Evolutionary conservation across 2,888 invertebrate species (phyloP).

Genomic region (Drosophila mulleri): DNA sequence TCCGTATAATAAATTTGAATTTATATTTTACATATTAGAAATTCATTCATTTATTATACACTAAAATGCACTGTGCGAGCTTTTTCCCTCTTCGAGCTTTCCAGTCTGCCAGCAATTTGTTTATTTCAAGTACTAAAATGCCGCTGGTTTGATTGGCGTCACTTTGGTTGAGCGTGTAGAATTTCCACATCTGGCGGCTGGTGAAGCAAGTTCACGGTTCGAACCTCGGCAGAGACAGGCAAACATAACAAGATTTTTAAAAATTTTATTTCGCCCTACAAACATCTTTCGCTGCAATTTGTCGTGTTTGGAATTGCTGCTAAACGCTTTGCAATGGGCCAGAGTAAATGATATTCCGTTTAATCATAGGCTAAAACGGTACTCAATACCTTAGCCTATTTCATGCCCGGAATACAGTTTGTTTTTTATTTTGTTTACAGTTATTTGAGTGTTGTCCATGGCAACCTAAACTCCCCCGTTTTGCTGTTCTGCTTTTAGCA

Average conservation of each 20-base stretch:
- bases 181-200: no score
- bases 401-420: conserved; percentile 82
- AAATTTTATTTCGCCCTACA: conserved; percentile 40
- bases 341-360: conserved; percentile 72
- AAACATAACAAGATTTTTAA: background rate
- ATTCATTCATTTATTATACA: background rate
- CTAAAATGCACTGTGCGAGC: conserved; percentile 21
- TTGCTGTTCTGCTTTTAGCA: conserved; percentile 20
- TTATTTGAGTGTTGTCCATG: conserved; percentile 14
- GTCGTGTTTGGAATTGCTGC: conserved; percentile 66
- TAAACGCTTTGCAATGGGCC: conserved; percentile 65
- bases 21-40: background rate
- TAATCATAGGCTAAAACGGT: conserved; percentile 82
- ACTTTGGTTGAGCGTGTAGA: conserved; percentile 48
- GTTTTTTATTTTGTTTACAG: conserved; percentile 4
- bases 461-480: conserved; percentile 21
- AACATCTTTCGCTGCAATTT: conserved; percentile 53
- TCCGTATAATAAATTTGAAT: background rate
- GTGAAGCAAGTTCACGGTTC: conserved; percentile 49
- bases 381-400: conserved; percentile 79
- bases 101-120: conserved; percentile 6
- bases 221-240: background rate
- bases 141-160: rapidly evolving
- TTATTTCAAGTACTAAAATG: conserved; percentile 16
- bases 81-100: conserved; percentile 33